Base-by-base conservation (phyloP, 1,140 invertebrate genomes). In the Leucophenga varia region DNA sequence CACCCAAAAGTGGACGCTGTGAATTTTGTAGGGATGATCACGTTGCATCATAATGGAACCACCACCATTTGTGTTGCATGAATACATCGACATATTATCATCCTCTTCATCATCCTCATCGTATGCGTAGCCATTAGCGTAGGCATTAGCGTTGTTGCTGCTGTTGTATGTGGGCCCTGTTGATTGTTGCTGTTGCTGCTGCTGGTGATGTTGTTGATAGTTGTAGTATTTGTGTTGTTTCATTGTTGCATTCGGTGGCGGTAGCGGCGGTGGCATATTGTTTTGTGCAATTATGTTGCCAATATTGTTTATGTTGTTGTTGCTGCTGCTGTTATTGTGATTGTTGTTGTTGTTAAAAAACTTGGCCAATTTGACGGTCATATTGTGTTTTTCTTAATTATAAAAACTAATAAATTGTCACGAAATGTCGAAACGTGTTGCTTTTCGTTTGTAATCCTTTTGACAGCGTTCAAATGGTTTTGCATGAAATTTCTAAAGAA, bases 341-440 rank as follows among this genome's bases (percentile, higher is more conserved):
- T 13, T 47, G 41, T 19, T 37, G 40, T 36, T 46, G 25, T 42
- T 44, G 36, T 59, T 58, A 58, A 71, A 69, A 17, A 70, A 51
- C 49, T 70, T 71, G 34, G 57, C 54, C 50, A 71, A 55, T 64
- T 71, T 71, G 47, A 70, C 61, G 61, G 67, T 70, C 67, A 71
- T 70, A 41, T 53, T 57, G 13, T 25, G 19, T 32, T 34, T 31
- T 39, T 16, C 20, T 38, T 17, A n/a, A n/a, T n/a, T n/a, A n/a
- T n/a, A n/a, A n/a, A n/a, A n/a, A n/a, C n/a, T n/a, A n/a, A n/a
- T n/a, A n/a, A n/a, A n/a, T n/a, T n/a, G n/a, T n/a, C n/a, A n/a
- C n/a, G n/a, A n/a, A n/a, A n/a, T n/a, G n/a, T n/a, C n/a, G n/a
- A 22, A 19, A 14, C 8, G 18, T 31, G 43, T 37, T 42, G 2